phyloP scores from a whole-genome alignment of 1,140 invertebrate genomes.

The Latrodectus geometricus region DNA sequence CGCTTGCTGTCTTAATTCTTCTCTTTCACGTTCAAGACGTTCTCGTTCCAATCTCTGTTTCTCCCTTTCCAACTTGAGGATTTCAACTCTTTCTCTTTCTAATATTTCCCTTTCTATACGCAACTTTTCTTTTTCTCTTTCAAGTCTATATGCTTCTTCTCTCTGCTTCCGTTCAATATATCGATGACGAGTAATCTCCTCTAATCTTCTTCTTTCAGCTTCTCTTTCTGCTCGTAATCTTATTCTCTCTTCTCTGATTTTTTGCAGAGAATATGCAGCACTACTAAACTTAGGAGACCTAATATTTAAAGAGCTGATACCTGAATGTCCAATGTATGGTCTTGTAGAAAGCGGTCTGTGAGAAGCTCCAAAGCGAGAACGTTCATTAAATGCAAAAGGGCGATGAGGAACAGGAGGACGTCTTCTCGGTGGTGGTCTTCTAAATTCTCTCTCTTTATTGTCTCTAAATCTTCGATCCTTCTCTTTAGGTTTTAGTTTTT shows the following conservation, averaged over 20 bases:
- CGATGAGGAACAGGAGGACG: background rate
- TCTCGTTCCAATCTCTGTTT: conserved; percentile 57
- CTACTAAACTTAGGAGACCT: conserved; percentile 17
- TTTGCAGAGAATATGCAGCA: background rate
- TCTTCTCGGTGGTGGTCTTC: background rate
- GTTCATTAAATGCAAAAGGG: background rate
- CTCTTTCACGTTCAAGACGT: conserved; percentile 46
- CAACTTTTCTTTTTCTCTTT: conserved; percentile 41
- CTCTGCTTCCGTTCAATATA: conserved; percentile 47
- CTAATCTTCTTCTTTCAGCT: conserved; percentile 14
- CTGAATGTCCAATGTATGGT: background rate
- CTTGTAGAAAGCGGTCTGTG: conserved; percentile 19
- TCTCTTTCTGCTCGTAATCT: conserved; percentile 26
- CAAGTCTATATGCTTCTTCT: conserved; percentile 53
- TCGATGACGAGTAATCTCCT: conserved; percentile 2
- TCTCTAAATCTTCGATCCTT: conserved; percentile 10
- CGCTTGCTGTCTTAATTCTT: conserved; percentile 42
- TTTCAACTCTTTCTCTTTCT: conserved; percentile 53
- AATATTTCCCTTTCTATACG: conserved; percentile 47
- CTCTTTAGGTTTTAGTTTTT: background rate
- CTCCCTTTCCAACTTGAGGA: conserved; percentile 42
- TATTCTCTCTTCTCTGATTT: background rate
- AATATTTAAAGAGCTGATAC: too few relatives aligned
- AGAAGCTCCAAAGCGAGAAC: conserved; percentile 17
- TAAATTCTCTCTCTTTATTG: background rate